Base-by-base conservation (phyloP, 2,888 invertebrate species). In the Lacanobia oleracea region DNA sequence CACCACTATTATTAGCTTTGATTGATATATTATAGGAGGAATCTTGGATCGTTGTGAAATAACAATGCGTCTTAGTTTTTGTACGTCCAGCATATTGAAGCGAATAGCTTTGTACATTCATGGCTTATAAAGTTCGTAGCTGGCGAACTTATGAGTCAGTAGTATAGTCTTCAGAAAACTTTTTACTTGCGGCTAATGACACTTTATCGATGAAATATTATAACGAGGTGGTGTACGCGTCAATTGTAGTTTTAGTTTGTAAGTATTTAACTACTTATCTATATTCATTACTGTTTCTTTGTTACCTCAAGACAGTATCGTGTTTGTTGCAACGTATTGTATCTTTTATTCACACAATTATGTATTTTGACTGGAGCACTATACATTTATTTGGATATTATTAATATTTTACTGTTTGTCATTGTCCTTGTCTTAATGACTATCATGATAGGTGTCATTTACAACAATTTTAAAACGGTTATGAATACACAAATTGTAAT, bases 1-100 rank as follows among this genome's bases (percentile, higher is more conserved):
- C 80, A 75, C 77, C 64, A 81, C 78, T 85, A 82, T 84, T 86
- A 87, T 86, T 88, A 87, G 80, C 82, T 83, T 82, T 87, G 86
- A 88, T 88, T 89, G 88, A 86, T 85, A 81, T 79, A 79, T 74
- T 79, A 72, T 72, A 67, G 72, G 76, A 79, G 72, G 80, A 72
- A 80, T 76, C 70, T 77, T 73, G 64, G 63, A 65, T 70, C 72
- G 73, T 86, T 82, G 71, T 81, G 81, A 78, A 84, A 79, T 71
- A 69, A 76, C 75, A 82, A 82, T 62, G 68, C 65, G 51, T 67
- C 75, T 84, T 72, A 68, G 72, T 72, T 81, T 78, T 78, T 83
- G 72, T 70, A 64, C 60, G 64, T 16, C 57, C 57, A 51, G 68
- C 61, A 54, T 64, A 68, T 64, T 74, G 63, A 67, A 69, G 57